phyloP scores from a whole-genome alignment of 2,888 invertebrate species.

The Himalopsyche tibetana region DNA sequence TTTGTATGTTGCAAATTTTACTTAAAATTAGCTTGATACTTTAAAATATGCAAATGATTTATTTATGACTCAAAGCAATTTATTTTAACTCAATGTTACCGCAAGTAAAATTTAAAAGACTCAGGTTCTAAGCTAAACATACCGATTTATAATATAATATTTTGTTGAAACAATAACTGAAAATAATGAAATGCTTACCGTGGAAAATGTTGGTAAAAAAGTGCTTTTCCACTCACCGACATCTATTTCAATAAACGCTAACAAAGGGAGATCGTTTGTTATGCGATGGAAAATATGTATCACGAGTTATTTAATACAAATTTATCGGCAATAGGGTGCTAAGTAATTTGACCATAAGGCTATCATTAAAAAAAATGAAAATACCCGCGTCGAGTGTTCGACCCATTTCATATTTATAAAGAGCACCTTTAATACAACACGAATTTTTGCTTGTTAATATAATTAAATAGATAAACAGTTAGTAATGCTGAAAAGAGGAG shows the following conservation, averaged over 20 bases:
- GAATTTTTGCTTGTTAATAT: slow-evolving; percentile 34
- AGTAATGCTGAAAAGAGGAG: slow-evolving; percentile 17
- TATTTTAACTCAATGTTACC: too few species aligned
- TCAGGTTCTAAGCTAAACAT: too few species aligned
- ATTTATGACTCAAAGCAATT: too few species aligned
- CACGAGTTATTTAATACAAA: background rate
- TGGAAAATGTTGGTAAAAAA: background rate
- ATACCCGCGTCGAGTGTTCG: slow-evolving; percentile 7
- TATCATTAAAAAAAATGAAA: slow-evolving; percentile 5
- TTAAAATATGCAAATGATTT: too few species aligned
- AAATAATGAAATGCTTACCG: background rate
- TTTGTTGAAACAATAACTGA: background rate
- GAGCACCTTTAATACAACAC: background rate
- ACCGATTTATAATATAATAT: background rate
- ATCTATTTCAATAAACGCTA: too few species aligned
- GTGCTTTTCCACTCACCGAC: too few species aligned
- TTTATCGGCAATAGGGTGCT: background rate
- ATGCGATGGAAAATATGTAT: background rate
- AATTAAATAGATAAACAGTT: slow-evolving; percentile 34
- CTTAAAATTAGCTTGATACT: too few species aligned
- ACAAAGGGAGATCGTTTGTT: background rate
- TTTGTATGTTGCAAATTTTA: too few species aligned
- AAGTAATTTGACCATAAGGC: slow-evolving; percentile 1
- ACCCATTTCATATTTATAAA: slow-evolving; percentile 31
- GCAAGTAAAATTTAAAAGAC: too few species aligned